These are phyloP conservation scores for Hystrix brachyura DNA, from an alignment of 2,113 vertebrate genomes.

Conservation along the genomic window DNA sequence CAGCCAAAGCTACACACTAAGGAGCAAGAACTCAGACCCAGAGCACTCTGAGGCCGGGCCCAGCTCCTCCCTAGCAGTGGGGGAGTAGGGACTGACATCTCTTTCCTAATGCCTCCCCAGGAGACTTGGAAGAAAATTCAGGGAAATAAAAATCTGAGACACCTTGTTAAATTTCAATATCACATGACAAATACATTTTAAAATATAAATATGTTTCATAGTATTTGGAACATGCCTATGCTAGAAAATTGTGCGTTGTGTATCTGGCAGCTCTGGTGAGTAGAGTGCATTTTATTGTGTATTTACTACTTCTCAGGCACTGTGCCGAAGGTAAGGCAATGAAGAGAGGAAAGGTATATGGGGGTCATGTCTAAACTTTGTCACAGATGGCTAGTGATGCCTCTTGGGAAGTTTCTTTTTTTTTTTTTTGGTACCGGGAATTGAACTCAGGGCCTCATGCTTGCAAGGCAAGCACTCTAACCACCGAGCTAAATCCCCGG, in stretches of 20 bases:
- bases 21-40: not conserved
- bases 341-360: not conserved
- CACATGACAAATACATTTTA: not conserved
- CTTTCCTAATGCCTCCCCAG: not conserved
- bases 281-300: not conserved
- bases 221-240: not conserved
- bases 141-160: not conserved
- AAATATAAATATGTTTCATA: not conserved
- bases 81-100: not conserved
- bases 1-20: not conserved
- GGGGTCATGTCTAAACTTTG: not conserved
- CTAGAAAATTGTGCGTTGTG: not conserved
- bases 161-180: slow-evolving; percentile 8
- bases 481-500: too few relatives aligned
- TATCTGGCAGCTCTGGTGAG: not conserved
- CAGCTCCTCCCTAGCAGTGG: not conserved
- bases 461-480: too few relatives aligned
- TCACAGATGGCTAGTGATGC: not conserved
- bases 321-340: not conserved
- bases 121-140: not conserved
- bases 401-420: not conserved
- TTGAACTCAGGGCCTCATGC: too few relatives aligned
- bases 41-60: not conserved
- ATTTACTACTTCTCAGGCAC: not conserved
- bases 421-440: too few relatives aligned